Evolutionary conservation across 2,113 vertebrate species (phyloP).

Genomic region (Leiothrix lutea): DNA sequence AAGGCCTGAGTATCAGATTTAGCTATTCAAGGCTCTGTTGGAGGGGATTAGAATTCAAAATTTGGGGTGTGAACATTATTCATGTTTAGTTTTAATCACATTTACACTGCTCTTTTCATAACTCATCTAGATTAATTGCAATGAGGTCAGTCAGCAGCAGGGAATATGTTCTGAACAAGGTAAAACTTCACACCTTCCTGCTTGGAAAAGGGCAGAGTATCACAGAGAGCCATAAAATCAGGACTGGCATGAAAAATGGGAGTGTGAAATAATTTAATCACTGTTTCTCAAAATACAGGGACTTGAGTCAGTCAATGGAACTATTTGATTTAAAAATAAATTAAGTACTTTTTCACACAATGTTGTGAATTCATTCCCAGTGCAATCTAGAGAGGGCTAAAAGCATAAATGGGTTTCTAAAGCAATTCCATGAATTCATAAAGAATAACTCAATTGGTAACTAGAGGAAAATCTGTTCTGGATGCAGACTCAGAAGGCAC

Average conservation of each 20-base stretch:
- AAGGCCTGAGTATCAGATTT: neutral
- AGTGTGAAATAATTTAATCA: neutral
- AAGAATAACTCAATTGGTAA: neutral
- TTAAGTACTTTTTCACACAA: neutral
- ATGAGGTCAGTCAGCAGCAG: neutral
- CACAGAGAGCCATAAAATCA: neutral
- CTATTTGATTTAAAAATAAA: constrained; percentile 9
- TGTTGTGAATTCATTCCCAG: neutral
- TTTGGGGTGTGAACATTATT: neutral
- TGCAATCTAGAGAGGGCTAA: neutral
- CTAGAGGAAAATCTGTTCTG: neutral
- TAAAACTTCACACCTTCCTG: neutral
- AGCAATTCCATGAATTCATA: neutral
- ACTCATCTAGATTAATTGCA: neutral
- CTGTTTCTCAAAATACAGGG: neutral
- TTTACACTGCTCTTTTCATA: neutral
- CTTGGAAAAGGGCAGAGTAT: neutral
- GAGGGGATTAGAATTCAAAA: neutral
- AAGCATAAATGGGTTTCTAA: neutral
- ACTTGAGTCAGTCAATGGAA: neutral
- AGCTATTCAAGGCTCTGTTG: neutral
- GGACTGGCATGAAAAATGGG: neutral
- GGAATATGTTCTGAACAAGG: neutral
- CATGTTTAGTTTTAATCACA: neutral
- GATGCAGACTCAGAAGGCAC: neutral